Evolutionary conservation across 2,888 invertebrate genomes (phyloP), one percentile per base, ranked within the genome.

Genomic region (Drosophila kambysellisi): DNA sequence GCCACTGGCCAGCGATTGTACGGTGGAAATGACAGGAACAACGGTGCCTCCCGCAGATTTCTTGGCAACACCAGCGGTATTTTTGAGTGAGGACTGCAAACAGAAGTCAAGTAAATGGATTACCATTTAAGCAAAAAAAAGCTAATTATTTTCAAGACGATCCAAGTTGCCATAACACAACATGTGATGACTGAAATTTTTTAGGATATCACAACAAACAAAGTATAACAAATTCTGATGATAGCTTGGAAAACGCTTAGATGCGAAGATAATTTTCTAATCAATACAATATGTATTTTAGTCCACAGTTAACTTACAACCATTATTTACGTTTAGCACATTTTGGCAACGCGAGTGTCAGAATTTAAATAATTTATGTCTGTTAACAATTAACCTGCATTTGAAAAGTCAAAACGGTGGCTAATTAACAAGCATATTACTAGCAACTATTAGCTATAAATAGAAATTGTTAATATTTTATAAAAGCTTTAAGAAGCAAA

Each of bases 11-110:
- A 96, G 92, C 2, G 96, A 96, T 54, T 96, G 95, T 0, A 96
- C 96, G 68, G 95, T 96, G 0, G 96, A 95, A 82, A 96, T 96
- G 2, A 96, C 95, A 0, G 96, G 96, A 89, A 96, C 92, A 4
- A 94, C 93, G 4, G 92, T 88, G 0, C 83, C 77, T 7, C 74
- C 69, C 25, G 54, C 50, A 2, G 70, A 69, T 68, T 50, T 93
- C 80, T 33, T 93, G 41, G n/a, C 93, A 29, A 25, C 17, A 7
- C 30, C 70, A 11, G 57, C 25, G 7, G 60, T 51, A 58, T 69
- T 88, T 61, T 85, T 82, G 0, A 57, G 46, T 15, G 61, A 56
- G 30, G 59, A 48, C 90, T 90, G 56, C 4, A 60, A 77, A 20
- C 5, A 30, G 3, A 30, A 2, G 51, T 32, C 3, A 29, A 60